Conservation (phyloP, 2,888 invertebrate genomes). For the Gortyna flavago region DNA sequence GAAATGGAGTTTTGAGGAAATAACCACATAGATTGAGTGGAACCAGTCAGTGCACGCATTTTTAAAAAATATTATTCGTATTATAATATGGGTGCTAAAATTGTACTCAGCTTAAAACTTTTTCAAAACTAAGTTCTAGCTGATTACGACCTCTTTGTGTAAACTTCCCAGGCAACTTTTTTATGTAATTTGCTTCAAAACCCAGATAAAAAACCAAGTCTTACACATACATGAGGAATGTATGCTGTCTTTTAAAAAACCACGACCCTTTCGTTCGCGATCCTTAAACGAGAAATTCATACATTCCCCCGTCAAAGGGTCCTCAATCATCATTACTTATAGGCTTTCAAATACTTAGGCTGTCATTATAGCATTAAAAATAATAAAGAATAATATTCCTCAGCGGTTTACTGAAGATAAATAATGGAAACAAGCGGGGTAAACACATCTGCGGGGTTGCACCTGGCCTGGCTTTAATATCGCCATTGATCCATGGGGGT, state of each 20-base stretch:
- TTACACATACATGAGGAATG: not conserved
- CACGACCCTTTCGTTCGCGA: not conserved
- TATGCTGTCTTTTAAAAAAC: not conserved
- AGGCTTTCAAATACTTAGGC: constrained; percentile 40
- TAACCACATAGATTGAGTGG: too few relatives aligned
- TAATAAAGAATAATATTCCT: constrained; percentile 47
- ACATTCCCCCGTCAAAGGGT: constrained; percentile 31
- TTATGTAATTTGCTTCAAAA: not conserved
- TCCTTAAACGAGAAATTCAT: constrained; percentile 11
- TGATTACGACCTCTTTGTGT: not conserved
- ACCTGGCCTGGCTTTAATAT: constrained; percentile 66
- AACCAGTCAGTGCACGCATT: too few relatives aligned
- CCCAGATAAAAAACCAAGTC: not conserved
- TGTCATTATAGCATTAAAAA: constrained; percentile 52
- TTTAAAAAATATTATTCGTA: not conserved
- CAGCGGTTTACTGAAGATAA: constrained; percentile 30
- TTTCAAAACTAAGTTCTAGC: not conserved
- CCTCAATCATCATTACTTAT: constrained; percentile 52
- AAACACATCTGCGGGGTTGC: constrained; percentile 63
- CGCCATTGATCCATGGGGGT: constrained; percentile 45
- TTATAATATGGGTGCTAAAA: not conserved
- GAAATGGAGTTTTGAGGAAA: too few relatives aligned
- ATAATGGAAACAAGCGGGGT: constrained; percentile 38
- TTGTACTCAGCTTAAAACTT: not conserved
- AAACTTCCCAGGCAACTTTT: not conserved